Conservation (phyloP, 2,888 invertebrate species). For the Amorpha juglandis region DNA sequence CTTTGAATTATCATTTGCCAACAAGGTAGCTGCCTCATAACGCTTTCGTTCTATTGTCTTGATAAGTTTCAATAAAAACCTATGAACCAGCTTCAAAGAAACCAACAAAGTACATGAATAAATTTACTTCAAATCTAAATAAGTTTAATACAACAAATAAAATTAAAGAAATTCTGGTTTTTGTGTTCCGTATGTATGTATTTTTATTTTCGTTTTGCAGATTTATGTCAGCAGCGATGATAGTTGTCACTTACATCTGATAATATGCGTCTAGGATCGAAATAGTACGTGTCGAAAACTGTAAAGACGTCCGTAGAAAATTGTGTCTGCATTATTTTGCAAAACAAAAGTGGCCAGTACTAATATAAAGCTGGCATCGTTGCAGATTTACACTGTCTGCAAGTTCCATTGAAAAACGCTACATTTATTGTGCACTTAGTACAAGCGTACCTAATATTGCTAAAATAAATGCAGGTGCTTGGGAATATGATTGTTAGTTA, state of each 20-base stretch:
- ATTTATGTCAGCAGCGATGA: background rate
- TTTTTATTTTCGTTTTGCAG: background rate
- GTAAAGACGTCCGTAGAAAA: conserved; percentile 3
- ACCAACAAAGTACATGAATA: background rate
- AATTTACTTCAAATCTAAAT: background rate
- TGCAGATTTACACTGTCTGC: background rate
- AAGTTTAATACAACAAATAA: background rate
- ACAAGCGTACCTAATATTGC: too few relatives aligned
- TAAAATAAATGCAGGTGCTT: too few relatives aligned
- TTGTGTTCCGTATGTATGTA: background rate
- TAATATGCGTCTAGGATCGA: conserved; percentile 13
- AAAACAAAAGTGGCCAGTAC: background rate
- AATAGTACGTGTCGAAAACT: conserved; percentile 1
- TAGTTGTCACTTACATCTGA: background rate
- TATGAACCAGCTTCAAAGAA: background rate
- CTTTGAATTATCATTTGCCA: conserved; percentile 12
- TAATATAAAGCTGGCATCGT: background rate
- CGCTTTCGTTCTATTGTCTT: background rate
- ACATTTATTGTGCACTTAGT: too few relatives aligned
- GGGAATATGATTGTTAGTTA: too few relatives aligned
- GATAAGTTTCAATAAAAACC: background rate
- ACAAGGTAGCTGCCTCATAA: background rate
- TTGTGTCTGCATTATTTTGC: background rate
- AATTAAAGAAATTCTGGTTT: background rate
- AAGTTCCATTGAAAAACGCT: too few relatives aligned